These are phyloP conservation scores for Nylanderia fulva DNA, from an alignment of 1,140 invertebrate genomes.

Conservation along the genomic window DNA sequence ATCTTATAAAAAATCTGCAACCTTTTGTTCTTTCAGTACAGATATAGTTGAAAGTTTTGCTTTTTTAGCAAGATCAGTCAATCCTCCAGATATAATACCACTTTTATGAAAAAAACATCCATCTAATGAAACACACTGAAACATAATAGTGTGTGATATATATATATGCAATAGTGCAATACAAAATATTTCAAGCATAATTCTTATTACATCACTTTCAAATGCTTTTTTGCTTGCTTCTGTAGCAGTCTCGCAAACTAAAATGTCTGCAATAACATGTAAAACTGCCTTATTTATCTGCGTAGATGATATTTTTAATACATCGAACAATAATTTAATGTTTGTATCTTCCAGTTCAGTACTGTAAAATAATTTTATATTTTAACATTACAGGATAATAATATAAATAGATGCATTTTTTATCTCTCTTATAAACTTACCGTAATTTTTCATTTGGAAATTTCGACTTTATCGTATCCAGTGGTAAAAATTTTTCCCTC, in stretches of 20 bases:
- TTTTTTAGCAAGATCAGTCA: conserved; percentile 94
- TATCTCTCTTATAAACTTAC: conserved; percentile 77
- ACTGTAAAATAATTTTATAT: conserved; percentile 83
- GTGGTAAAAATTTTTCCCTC: conserved; percentile 97
- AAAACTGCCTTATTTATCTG: conserved; percentile 96
- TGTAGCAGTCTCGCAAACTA: conserved; percentile 98
- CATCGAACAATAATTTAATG: conserved; percentile 97
- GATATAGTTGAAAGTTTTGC: conserved; percentile 91
- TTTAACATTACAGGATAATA: background rate
- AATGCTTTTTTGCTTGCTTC: conserved; percentile 98
- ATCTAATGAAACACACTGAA: conserved; percentile 95
- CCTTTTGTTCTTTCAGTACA: conserved; percentile 92
- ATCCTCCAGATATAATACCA: conserved; percentile 98
- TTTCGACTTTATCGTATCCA: conserved; percentile 96
- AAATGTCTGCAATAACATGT: conserved; percentile 97
- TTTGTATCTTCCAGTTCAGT: conserved; percentile 95
- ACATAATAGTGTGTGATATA: conserved; percentile 17
- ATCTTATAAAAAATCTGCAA: conserved; percentile 24
- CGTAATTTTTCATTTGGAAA: conserved; percentile 90
- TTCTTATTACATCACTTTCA: conserved; percentile 90
- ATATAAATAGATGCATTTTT: conserved; percentile 10
- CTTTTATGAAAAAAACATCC: conserved; percentile 98
- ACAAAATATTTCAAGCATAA: background rate
- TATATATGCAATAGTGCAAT: background rate
- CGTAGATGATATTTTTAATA: conserved; percentile 95